Evolutionary conservation across 1,140 invertebrate genomes (phyloP).

Genomic region (Chrysoperla carnea): DNA sequence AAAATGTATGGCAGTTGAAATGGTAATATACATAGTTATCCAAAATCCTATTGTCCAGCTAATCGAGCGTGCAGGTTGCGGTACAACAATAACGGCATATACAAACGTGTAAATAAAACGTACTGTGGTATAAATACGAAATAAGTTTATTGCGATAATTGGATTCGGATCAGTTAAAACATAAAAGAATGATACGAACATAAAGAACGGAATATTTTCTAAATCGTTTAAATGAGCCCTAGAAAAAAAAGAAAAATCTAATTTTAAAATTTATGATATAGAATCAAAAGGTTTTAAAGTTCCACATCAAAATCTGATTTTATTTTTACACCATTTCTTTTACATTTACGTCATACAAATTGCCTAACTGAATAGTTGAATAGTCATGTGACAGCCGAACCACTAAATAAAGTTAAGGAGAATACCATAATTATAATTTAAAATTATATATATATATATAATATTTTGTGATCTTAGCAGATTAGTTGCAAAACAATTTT

Average conservation of each 20-base stretch:
- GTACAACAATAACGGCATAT: conserved; percentile 30
- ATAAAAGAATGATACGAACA: conserved; percentile 40
- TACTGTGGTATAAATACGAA: conserved; percentile 32
- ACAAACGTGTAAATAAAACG: conserved; percentile 39
- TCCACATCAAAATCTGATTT: too few relatives aligned
- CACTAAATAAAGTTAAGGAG: too few relatives aligned
- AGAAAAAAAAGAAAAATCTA: conserved; percentile 16
- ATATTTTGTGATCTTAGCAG: too few relatives aligned
- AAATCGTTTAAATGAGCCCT: conserved; percentile 57
- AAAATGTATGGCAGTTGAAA: conserved; percentile 3
- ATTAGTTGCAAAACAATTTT: too few relatives aligned
- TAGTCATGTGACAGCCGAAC: too few relatives aligned
- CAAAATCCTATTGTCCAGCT: conserved; percentile 27
- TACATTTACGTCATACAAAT: too few relatives aligned
- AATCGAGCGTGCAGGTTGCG: conserved; percentile 37
- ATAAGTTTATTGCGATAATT: conserved; percentile 29
- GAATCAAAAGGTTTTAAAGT: too few relatives aligned
- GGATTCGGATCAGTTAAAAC: conserved; percentile 33
- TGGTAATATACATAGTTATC: conserved; percentile 35
- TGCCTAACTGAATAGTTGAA: too few relatives aligned
- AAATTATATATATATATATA: too few relatives aligned
- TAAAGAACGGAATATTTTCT: conserved; percentile 54
- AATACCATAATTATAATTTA: too few relatives aligned
- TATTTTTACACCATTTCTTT: too few relatives aligned
- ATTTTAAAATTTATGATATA: too few relatives aligned